These are phyloP conservation scores for Myiotriccus ornatus DNA, from an alignment of 2,797 vertebrate species.

Conservation along the genomic window DNA sequence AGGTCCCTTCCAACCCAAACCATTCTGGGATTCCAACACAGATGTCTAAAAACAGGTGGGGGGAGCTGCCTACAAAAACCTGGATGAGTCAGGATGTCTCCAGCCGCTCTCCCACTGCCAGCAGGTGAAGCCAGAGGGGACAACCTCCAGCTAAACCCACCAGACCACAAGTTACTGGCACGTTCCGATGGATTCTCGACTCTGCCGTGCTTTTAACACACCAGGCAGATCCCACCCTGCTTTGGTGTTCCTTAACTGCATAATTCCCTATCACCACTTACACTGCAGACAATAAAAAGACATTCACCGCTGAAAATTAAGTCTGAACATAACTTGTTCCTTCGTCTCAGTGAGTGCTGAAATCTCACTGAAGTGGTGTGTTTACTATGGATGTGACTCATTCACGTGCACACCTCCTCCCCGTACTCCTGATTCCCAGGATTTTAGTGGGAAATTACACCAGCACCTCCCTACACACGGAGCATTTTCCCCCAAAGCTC, in stretches of 20 bases:
- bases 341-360: neutral
- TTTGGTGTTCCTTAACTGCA: neutral
- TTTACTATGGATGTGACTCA: neutral
- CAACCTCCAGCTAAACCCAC: neutral
- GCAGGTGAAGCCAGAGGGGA: neutral
- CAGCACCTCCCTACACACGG: neutral
- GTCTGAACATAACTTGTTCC: neutral
- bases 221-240: neutral
- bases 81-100: neutral
- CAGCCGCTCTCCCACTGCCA: neutral
- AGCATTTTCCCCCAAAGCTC: neutral
- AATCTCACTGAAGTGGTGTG: neutral
- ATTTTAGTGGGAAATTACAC: neutral
- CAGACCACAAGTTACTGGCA: neutral
- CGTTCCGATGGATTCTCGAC: accelerated
- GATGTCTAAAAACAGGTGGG: neutral
- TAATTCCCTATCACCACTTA: neutral
- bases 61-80: neutral
- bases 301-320: neutral
- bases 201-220: neutral
- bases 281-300: neutral
- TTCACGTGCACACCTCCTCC: neutral
- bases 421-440: neutral
- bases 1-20: neutral
- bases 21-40: neutral